Conservation (phyloP, 1,140 invertebrate species). For the Diprion similis region DNA sequence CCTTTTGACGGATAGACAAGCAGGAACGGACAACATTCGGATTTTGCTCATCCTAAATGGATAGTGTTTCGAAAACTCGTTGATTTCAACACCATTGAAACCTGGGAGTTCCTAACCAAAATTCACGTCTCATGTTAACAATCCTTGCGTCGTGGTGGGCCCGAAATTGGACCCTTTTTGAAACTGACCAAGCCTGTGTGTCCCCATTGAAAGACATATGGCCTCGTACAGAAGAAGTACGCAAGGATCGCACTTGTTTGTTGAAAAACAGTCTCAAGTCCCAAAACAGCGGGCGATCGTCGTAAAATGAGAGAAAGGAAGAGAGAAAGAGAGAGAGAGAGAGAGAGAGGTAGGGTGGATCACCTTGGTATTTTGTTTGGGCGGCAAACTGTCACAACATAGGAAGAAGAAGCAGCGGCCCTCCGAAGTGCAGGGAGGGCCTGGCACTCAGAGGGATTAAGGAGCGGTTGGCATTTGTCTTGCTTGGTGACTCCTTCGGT, state of each 20-base stretch:
- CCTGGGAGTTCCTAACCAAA: too few relatives aligned
- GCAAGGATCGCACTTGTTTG: constrained; percentile 25
- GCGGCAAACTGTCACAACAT: constrained; percentile 54
- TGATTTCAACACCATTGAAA: too few relatives aligned
- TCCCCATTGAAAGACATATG: not conserved
- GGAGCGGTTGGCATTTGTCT: constrained; percentile 4
- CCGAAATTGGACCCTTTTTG: not conserved
- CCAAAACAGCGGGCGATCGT: constrained; percentile 41
- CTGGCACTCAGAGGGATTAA: not conserved
- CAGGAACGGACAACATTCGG: too few relatives aligned
- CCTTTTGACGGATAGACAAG: too few relatives aligned
- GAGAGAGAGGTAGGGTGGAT: constrained; percentile 13
- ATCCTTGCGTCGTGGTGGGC: not conserved
- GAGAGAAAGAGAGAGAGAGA: too few relatives aligned
- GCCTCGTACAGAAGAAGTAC: not conserved
- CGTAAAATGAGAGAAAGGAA: constrained; percentile 6
- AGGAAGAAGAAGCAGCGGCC: constrained; percentile 29
- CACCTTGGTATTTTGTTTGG: constrained; percentile 44
- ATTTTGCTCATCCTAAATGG: too few relatives aligned
- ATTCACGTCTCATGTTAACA: too few relatives aligned
- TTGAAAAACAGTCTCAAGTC: constrained; percentile 39
- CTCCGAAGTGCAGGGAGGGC: constrained; percentile 3
- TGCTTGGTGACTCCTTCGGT: not conserved
- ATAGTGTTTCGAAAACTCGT: too few relatives aligned
- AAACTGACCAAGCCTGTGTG: not conserved